These are phyloP conservation scores for Brachyptera putata DNA, from an alignment of 2,888 invertebrate species.

Conservation along the genomic window DNA sequence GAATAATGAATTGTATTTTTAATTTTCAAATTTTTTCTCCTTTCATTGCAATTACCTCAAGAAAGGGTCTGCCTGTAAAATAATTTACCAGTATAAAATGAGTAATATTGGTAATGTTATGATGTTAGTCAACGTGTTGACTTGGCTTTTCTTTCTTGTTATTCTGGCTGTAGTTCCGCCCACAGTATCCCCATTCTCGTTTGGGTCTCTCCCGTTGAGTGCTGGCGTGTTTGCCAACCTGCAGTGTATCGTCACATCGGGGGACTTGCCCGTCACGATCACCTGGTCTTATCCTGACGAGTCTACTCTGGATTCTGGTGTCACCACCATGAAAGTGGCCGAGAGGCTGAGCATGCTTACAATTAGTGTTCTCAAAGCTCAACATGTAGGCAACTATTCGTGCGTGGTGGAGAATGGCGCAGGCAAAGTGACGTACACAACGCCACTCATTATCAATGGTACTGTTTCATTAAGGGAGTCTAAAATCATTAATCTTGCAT, in stretches of 20 bases:
- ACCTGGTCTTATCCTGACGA: conserved; percentile 45
- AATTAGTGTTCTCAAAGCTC: conserved; percentile 67
- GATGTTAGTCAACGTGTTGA: too few relatives aligned
- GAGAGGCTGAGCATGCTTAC: conserved; percentile 57
- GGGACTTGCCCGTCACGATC: conserved; percentile 46
- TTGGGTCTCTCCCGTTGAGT: conserved; percentile 39
- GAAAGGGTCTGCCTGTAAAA: too few relatives aligned
- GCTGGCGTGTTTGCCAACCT: conserved; percentile 39
- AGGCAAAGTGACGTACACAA: conserved; percentile 60
- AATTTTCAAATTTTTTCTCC: too few relatives aligned
- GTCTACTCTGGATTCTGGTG: conserved; percentile 45
- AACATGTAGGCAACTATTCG: conserved; percentile 68
- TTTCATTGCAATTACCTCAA: too few relatives aligned
- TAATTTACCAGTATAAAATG: too few relatives aligned
- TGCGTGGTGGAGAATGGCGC: conserved; percentile 66
- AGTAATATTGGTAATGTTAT: too few relatives aligned
- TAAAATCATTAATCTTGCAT: neutral
- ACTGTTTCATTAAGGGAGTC: conserved; percentile 39
- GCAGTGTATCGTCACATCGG: conserved; percentile 39
- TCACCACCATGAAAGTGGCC: conserved; percentile 45
- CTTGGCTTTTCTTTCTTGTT: too few relatives aligned
- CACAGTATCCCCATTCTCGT: conserved; percentile 39
- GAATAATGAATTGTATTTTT: too few relatives aligned
- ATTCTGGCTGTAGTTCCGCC: conserved; percentile 45
- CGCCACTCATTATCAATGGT: conserved; percentile 69